These are phyloP conservation scores for Eulemur rufifrons DNA, from an alignment of 2,113 vertebrate species.

Conservation along the genomic window DNA sequence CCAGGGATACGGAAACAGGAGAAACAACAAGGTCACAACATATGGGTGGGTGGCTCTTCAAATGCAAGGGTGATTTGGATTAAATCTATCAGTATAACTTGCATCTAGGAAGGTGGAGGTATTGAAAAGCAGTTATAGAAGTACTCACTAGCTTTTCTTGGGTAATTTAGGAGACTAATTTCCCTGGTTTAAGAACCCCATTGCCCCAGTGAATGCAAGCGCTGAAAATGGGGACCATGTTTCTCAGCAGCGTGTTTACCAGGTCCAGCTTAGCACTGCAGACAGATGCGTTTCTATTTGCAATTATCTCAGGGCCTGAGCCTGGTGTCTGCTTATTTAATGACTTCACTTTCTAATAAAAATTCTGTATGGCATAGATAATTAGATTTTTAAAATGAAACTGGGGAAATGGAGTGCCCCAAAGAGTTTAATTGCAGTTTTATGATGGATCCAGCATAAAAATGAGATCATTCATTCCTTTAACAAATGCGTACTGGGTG, in stretches of 20 bases:
- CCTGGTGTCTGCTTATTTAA: slow-evolving; percentile 72
- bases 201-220: background rate
- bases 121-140: background rate
- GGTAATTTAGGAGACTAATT: background rate
- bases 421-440: slow-evolving; percentile 66
- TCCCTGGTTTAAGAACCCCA: background rate
- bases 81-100: background rate
- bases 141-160: background rate
- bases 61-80: background rate
- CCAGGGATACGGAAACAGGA: background rate
- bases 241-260: background rate
- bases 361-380: slow-evolving; percentile 67
- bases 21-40: background rate
- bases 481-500: background rate
- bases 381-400: slow-evolving; percentile 75
- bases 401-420: slow-evolving; percentile 46
- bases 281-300: slow-evolving; percentile 40
- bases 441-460: slow-evolving; percentile 44
- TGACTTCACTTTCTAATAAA: slow-evolving; percentile 75
- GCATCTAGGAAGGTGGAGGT: background rate
- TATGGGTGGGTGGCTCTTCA: background rate
- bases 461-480: slow-evolving; percentile 12
- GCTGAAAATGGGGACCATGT: background rate
- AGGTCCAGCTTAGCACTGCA: background rate
- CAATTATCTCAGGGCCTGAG: slow-evolving; percentile 60